Evolutionary conservation across 2,113 vertebrate species (phyloP).

Genomic region (Dinomys branickii): DNA sequence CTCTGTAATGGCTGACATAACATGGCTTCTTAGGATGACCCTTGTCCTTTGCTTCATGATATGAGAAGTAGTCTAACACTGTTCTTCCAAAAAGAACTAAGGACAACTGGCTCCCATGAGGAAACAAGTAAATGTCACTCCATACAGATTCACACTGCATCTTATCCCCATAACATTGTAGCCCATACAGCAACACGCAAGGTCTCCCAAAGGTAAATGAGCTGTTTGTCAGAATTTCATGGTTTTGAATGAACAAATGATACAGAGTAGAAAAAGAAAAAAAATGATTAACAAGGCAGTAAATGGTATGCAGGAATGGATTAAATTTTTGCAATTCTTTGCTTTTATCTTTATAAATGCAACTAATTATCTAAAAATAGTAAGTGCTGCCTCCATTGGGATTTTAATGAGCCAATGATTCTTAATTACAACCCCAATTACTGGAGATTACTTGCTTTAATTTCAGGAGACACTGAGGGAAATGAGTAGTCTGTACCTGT

Average conservation of each 20-base stretch:
- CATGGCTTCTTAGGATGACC: neutral
- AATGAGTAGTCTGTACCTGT: neutral
- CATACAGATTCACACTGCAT: neutral
- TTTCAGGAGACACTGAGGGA: slow-evolving; percentile 64
- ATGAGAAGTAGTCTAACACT: neutral
- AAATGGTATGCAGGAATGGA: slow-evolving; percentile 64
- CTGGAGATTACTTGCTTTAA: slow-evolving; percentile 70
- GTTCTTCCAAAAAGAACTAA: neutral
- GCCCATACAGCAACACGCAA: slow-evolving; percentile 8
- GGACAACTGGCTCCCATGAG: neutral
- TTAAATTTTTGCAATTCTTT: neutral
- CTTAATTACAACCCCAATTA: slow-evolving; percentile 77
- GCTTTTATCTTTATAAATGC: slow-evolving; percentile 24
- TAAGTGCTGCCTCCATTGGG: slow-evolving; percentile 55
- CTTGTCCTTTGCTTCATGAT: neutral
- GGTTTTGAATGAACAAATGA: slow-evolving; percentile 8
- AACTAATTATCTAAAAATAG: slow-evolving; percentile 59
- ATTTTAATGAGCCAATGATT: slow-evolving; percentile 80
- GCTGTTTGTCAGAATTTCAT: neutral
- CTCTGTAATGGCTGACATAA: neutral
- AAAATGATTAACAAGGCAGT: slow-evolving; percentile 15
- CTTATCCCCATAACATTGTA: neutral
- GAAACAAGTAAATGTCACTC: neutral
- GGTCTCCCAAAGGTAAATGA: neutral
- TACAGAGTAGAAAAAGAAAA: neutral